These are phyloP conservation scores for Lutraria rhynchaena DNA, from an alignment of 1,140 invertebrate species.

Conservation along the genomic window DNA sequence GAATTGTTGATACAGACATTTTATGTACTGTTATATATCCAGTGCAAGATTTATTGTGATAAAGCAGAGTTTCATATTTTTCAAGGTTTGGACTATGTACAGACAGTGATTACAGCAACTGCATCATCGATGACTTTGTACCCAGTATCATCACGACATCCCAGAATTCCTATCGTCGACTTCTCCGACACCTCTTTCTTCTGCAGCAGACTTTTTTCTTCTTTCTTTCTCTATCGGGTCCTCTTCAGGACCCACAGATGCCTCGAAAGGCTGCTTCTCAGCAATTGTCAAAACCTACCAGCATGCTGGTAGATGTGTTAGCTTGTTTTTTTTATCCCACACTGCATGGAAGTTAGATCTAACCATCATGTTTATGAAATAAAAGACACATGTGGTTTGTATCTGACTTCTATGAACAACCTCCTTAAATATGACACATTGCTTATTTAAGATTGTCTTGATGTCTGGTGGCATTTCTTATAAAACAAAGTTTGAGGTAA, in stretches of 20 bases:
- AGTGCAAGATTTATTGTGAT: conserved; percentile 47
- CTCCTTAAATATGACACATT: no score
- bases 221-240: conserved; percentile 46
- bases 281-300: conserved; percentile 38
- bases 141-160: conserved; percentile 46
- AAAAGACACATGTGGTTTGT: no score
- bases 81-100: conserved; percentile 51
- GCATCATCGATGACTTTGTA: neutral
- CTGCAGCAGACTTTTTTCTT: conserved; percentile 6
- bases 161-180: conserved; percentile 51
- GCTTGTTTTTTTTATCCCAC: no score
- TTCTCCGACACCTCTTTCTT: conserved; percentile 36
- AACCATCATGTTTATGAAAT: no score
- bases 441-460: no score
- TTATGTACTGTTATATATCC: conserved; percentile 9
- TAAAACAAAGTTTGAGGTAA: no score
- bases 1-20: conserved; percentile 9
- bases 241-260: conserved; percentile 49
- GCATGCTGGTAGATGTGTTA: no score
- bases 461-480: no score
- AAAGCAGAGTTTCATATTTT: conserved; percentile 59
- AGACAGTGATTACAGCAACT: conserved; percentile 43
- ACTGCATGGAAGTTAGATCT: no score
- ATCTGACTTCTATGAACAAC: no score
- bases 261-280: conserved; percentile 43